phyloP scores from a whole-genome alignment of 2,888 invertebrate genomes.

The Acleris emargana region DNA sequence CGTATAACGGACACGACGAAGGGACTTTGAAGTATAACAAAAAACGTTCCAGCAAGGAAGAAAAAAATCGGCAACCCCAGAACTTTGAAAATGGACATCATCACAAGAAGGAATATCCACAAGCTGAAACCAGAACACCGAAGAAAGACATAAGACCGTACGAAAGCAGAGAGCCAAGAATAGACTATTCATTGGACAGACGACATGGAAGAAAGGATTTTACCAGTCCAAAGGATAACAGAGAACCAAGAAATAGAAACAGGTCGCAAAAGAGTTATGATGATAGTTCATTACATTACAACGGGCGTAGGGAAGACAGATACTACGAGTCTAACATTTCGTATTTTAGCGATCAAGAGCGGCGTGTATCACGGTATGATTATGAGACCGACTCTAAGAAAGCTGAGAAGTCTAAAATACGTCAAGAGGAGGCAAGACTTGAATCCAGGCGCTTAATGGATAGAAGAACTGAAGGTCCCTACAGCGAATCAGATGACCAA shows the following conservation, averaged over 20 bases:
- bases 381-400: constrained; percentile 82
- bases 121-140: constrained; percentile 66
- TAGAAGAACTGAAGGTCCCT: constrained; percentile 71
- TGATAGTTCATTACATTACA: constrained; percentile 73
- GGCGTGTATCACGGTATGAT: constrained; percentile 71
- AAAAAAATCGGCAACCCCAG: constrained; percentile 64
- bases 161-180: constrained; percentile 69
- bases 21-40: constrained; percentile 76
- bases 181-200: constrained; percentile 76
- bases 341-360: constrained; percentile 75
- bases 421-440: constrained; percentile 76
- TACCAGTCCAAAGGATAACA: constrained; percentile 59
- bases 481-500: constrained; percentile 82
- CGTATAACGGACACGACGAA: constrained; percentile 72
- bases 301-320: constrained; percentile 72
- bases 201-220: constrained; percentile 70
- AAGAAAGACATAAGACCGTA: constrained; percentile 68
- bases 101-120: constrained; percentile 70
- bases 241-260: constrained; percentile 61
- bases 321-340: constrained; percentile 78
- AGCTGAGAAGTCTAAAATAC: constrained; percentile 78
- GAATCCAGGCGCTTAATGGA: constrained; percentile 73
- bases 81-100: constrained; percentile 64
- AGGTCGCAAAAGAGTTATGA: constrained; percentile 74
- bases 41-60: constrained; percentile 72